A percentile compares a stretch with the other conserved stretches of the same genome.
phyloP scores from a whole-genome alignment of 2,113 vertebrate genomes.

The Tychaedon coryphoeus region DNA sequence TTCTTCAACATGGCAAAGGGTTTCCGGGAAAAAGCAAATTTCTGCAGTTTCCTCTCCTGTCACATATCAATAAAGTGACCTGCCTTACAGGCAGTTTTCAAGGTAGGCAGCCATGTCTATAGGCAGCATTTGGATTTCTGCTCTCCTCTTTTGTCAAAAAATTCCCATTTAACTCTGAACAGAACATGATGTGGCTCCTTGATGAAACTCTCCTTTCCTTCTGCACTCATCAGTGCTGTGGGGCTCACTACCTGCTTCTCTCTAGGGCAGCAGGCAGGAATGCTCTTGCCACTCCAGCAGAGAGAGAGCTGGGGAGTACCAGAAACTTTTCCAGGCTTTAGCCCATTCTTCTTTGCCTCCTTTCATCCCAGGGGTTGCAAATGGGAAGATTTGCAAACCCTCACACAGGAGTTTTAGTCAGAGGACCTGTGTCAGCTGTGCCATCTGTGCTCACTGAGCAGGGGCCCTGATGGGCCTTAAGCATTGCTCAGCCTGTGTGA shows the following conservation, averaged over 20 bases:
- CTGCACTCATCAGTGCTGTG: accelerated
- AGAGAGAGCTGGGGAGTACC: accelerated
- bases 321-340: not conserved
- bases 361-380: not conserved
- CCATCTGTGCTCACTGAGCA: accelerated
- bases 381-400: not conserved
- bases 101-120: not conserved
- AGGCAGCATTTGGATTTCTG: accelerated
- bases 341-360: not conserved
- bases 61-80: not conserved
- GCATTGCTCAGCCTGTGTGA: not conserved
- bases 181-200: accelerated
- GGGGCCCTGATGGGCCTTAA: accelerated
- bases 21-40: not conserved
- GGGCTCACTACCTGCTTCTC: not conserved
- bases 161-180: not conserved
- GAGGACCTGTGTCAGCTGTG: not conserved
- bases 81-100: not conserved
- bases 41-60: not conserved
- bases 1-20: not conserved
- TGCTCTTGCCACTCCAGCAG: not conserved
- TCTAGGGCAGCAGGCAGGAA: accelerated
- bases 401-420: accelerated
- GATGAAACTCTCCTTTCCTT: not conserved
- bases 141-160: not conserved